Percentiles rank a stretch among this genome's conserved stretches.
These are phyloP conservation scores for Cataglyphis cursor DNA, from an alignment of 2,888 invertebrate genomes.

Conservation along the genomic window DNA sequence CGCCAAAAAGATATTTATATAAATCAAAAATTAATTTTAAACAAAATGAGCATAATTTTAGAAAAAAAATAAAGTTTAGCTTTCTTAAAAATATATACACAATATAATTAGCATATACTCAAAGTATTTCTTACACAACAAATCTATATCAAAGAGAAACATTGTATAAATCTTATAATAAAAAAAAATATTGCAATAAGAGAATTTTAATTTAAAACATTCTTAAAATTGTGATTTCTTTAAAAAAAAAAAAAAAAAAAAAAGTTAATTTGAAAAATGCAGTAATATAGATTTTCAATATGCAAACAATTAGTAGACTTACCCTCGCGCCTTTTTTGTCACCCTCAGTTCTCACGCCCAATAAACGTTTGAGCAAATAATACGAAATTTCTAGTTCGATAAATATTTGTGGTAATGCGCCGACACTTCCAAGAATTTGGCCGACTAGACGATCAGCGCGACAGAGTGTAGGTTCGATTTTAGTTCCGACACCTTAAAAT, in stretches of 20 bases:
- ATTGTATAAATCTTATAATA: neutral
- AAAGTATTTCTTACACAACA: neutral
- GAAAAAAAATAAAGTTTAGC: neutral
- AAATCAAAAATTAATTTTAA: slow-evolving; percentile 6
- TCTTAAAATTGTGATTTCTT: neutral
- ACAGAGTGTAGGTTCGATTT: slow-evolving; percentile 99
- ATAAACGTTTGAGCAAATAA: slow-evolving; percentile 96
- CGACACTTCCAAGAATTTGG: slow-evolving; percentile 97
- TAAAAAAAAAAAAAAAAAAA: neutral
- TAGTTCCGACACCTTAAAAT: slow-evolving; percentile 95
- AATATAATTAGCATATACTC: neutral
- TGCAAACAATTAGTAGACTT: slow-evolving; percentile 56
- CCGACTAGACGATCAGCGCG: slow-evolving; percentile 99
- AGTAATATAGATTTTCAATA: neutral
- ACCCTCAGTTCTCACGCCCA: slow-evolving; percentile 99
- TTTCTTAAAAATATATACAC: neutral
- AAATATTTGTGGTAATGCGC: slow-evolving; percentile 98
- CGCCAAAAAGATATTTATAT: slow-evolving; percentile 27
- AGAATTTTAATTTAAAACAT: neutral
- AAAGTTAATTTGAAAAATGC: neutral
- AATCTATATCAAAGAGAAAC: neutral
- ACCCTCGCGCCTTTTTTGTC: slow-evolving; percentile 99
- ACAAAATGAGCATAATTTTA: slow-evolving; percentile 1
- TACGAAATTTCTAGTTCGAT: slow-evolving; percentile 99
- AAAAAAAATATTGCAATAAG: neutral